These are phyloP conservation scores for Stegophylla sp. DNA, from an alignment of 2,888 invertebrate genomes.

Conservation along the genomic window DNA sequence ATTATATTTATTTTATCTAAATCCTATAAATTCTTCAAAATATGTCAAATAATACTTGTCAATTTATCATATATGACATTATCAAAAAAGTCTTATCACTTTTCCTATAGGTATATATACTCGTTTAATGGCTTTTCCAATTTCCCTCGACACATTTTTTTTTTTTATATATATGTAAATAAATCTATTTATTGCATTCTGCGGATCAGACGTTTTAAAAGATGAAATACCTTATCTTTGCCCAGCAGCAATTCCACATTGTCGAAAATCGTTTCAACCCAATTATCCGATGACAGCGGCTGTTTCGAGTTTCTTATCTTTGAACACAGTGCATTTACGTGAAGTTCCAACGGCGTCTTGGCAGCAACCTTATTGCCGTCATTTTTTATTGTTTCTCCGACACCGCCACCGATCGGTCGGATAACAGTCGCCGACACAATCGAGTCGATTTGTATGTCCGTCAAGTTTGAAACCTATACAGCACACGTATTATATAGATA, in stretches of 20 bases:
- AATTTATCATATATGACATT: too few relatives aligned
- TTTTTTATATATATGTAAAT: too few relatives aligned
- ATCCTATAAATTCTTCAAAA: too few relatives aligned
- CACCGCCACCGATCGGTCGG: background rate
- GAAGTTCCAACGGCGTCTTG: slow-evolving; percentile 41
- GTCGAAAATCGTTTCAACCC: slow-evolving; percentile 72
- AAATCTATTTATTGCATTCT: too few relatives aligned
- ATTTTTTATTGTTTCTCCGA: background rate
- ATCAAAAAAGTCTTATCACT: too few relatives aligned
- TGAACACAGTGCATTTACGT: slow-evolving; percentile 8
- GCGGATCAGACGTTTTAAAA: background rate
- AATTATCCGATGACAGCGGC: slow-evolving; percentile 4
- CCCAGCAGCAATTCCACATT: slow-evolving; percentile 75
- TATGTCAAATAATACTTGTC: too few relatives aligned
- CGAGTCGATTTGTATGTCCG: slow-evolving; percentile 19
- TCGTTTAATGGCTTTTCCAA: too few relatives aligned
- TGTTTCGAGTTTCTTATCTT: slow-evolving; percentile 19
- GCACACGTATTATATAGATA: background rate
- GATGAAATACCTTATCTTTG: slow-evolving; percentile 68
- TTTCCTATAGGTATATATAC: too few relatives aligned
- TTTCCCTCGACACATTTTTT: too few relatives aligned
- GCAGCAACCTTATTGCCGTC: background rate
- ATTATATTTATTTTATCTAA: too few relatives aligned
- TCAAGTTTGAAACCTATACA: slow-evolving; percentile 28
- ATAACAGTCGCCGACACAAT: background rate